Percentiles rank a stretch among this genome's conserved stretches.
These are phyloP conservation scores for Xestia sexstrigata DNA, from an alignment of 2,888 invertebrate species.

Conservation along the genomic window DNA sequence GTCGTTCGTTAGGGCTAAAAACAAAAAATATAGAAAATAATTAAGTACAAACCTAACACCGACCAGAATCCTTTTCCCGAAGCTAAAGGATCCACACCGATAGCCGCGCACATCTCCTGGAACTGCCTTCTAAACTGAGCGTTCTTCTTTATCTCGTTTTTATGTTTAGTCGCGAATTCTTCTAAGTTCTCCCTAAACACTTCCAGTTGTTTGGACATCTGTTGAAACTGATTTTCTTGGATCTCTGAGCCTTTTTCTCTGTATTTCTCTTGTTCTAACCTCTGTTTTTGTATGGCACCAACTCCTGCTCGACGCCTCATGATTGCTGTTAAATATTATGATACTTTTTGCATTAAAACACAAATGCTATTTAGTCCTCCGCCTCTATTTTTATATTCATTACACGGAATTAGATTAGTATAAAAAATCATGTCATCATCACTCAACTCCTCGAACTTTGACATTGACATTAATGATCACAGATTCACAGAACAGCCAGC, in stretches of 20 bases:
- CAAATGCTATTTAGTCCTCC: not conserved
- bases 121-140: constrained; percentile 98
- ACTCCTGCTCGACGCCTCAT: constrained; percentile 96
- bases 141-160: constrained; percentile 98
- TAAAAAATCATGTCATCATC: too few relatives aligned
- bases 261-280: constrained; percentile 96
- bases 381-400: too few relatives aligned
- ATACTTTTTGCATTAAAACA: not conserved
- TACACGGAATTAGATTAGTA: too few relatives aligned
- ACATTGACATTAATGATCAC: not conserved
- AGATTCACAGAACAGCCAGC: too few relatives aligned
- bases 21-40: not conserved
- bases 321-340: constrained; percentile 50
- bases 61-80: constrained; percentile 99
- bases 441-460: not conserved
- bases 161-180: constrained; percentile 98
- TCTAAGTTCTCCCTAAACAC: constrained; percentile 97
- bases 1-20: not conserved
- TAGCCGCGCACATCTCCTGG: constrained; percentile 99
- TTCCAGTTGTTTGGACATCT: constrained; percentile 98
- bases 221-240: constrained; percentile 97
- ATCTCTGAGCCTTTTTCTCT: constrained; percentile 97
- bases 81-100: constrained; percentile 99
- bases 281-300: constrained; percentile 97
- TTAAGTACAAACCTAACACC: constrained; percentile 91